Evolutionary conservation across 1,140 invertebrate species (phyloP).

Genomic region (Calliphora vicina): DNA sequence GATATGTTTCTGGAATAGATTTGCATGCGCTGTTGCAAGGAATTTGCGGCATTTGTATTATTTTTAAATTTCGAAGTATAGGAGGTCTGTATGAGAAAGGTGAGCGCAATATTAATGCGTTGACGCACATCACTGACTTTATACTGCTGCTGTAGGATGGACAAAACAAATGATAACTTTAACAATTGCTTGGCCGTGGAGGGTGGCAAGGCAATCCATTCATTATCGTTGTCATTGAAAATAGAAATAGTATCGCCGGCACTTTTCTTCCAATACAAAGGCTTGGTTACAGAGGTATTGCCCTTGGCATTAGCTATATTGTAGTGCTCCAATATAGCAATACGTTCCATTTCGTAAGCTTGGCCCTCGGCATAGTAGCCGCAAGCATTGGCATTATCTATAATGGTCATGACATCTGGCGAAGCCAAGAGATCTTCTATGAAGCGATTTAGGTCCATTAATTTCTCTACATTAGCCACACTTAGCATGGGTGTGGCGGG

Average conservation of each 20-base stretch:
- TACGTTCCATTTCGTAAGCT: neutral
- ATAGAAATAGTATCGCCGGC: neutral
- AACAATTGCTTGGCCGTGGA: neutral
- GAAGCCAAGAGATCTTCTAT: conserved; percentile 1
- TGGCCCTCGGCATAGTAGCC: neutral
- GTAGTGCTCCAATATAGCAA: neutral
- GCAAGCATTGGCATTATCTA: conserved; percentile 15
- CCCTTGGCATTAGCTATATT: neutral
- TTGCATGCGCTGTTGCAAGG: neutral
- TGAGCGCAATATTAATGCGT: neutral
- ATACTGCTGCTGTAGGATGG: neutral
- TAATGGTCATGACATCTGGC: neutral
- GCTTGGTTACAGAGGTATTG: neutral
- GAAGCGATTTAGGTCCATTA: neutral
- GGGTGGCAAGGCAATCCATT: conserved; percentile 5
- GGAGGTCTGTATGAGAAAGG: neutral
- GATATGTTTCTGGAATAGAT: neutral
- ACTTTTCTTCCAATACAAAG: conserved; percentile 16
- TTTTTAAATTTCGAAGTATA: neutral
- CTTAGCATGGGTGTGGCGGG: conserved; percentile 4
- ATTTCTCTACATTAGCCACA: neutral
- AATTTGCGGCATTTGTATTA: neutral
- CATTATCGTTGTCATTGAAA: conserved; percentile 1
- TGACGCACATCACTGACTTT: neutral
- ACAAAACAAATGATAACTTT: neutral